Conservation (phyloP, 2,113 vertebrate genomes). For the Callorhinus ursinus region DNA sequence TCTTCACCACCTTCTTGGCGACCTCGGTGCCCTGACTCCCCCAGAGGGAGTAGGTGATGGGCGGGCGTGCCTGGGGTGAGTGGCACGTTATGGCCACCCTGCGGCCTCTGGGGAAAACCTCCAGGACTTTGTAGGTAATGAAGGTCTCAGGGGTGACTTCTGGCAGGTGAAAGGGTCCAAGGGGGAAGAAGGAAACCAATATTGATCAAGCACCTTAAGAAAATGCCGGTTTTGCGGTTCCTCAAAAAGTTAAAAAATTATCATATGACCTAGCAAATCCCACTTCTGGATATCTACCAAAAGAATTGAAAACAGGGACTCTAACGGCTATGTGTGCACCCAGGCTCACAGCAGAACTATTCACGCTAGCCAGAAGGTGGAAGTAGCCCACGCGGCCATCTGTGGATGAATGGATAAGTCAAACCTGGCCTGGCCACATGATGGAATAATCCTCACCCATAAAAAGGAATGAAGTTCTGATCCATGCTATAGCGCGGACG, state of each 20-base stretch:
- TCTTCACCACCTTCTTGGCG: slow-evolving; percentile 61
- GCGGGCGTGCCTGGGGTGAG: neutral
- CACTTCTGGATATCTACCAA: accelerated
- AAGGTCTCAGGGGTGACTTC: neutral
- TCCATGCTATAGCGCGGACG: accelerated
- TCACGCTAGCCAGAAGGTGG: accelerated
- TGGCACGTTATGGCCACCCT: neutral
- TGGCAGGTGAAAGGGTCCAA: neutral
- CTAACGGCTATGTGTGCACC: accelerated
- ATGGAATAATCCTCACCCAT: too few relatives aligned
- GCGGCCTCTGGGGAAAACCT: slow-evolving; percentile 12
- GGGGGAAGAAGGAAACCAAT: neutral
- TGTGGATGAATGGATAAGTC: accelerated
- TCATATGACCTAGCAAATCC: neutral
- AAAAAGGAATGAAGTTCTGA: neutral
- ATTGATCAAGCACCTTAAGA: neutral
- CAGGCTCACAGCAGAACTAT: accelerated
- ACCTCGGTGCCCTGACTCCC: slow-evolving; percentile 79
- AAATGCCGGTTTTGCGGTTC: neutral
- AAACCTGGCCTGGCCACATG: accelerated
- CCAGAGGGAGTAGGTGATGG: slow-evolving; percentile 53
- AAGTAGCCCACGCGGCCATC: accelerated
- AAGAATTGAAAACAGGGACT: neutral
- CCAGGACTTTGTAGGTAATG: slow-evolving; percentile 47
- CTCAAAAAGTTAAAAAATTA: neutral